These are phyloP conservation scores for Drosophila neocordata DNA, from an alignment of 1,140 invertebrate species.

Conservation along the genomic window DNA sequence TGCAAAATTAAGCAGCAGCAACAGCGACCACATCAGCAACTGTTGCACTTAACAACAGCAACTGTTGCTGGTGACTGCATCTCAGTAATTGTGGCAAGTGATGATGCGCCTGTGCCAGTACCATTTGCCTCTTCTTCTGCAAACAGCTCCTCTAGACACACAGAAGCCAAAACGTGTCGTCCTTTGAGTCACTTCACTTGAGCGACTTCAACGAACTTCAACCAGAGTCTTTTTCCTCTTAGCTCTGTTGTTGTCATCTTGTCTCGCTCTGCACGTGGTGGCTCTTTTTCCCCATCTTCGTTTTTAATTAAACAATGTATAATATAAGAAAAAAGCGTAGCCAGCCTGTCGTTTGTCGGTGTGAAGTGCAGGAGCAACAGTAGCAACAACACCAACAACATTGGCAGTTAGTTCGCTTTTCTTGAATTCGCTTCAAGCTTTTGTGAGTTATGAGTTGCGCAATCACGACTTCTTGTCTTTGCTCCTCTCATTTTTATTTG, in stretches of 20 bases:
- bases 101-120: conserved; percentile 50
- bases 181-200: conserved; percentile 77
- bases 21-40: conserved; percentile 36
- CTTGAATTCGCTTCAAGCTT: neutral
- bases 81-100: conserved; percentile 73
- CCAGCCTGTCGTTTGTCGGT: conserved; percentile 23
- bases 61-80: conserved; percentile 16
- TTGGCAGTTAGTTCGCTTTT: conserved; percentile 42
- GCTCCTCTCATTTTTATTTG: conserved; percentile 44
- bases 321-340: conserved; percentile 19
- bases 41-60: conserved; percentile 20
- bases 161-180: conserved; percentile 80
- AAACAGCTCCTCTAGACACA: conserved; percentile 44
- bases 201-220: conserved; percentile 20
- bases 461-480: conserved; percentile 79
- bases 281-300: conserved; percentile 36
- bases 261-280: conserved; percentile 61
- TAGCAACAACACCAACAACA: conserved; percentile 33
- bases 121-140: neutral
- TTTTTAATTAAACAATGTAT: conserved; percentile 81
- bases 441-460: conserved; percentile 78
- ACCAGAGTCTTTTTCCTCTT: conserved; percentile 32
- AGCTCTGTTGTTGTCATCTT: conserved; percentile 63
- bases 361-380: conserved; percentile 42
- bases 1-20: conserved; percentile 75